Percentiles rank a stretch among this genome's conserved stretches.
Evolutionary conservation across 53 echinoderm and acorn worm species (phyloP).

Genomic region (Patiria pectinifera): DNA sequence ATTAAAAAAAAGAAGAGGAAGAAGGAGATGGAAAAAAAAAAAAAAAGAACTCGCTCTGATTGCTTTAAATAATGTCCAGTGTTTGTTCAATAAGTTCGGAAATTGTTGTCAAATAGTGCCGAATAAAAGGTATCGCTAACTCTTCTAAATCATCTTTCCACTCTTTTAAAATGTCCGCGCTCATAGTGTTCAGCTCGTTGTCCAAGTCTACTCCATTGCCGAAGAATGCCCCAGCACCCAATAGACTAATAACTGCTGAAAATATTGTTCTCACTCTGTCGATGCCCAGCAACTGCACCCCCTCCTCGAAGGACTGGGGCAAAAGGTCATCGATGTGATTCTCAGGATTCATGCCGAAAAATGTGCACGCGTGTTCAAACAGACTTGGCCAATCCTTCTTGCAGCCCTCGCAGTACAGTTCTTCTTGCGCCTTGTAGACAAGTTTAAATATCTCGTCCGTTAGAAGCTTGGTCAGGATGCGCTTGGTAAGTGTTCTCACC

Average conservation of each 20-base stretch:
- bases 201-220: not conserved
- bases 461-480: constrained; percentile 8
- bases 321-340: not conserved
- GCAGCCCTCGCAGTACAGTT: constrained; percentile 50
- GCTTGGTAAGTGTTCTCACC: not conserved
- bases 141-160: not conserved
- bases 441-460: constrained; percentile 5
- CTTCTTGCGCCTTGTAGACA: constrained; percentile 2
- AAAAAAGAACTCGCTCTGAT: too few relatives aligned
- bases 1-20: too few relatives aligned
- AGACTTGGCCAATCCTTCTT: constrained; percentile 29
- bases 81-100: not conserved
- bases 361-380: too few relatives aligned
- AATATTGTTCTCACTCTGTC: not conserved
- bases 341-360: not conserved
- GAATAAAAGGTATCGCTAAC: not conserved
- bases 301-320: not conserved
- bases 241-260: not conserved
- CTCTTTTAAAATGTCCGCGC: constrained; percentile 14
- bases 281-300: not conserved
- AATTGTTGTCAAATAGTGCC: not conserved
- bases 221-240: not conserved
- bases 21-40: too few relatives aligned
- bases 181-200: not conserved
- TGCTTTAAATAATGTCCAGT: not conserved